Evolutionary conservation across 1,140 invertebrate genomes (phyloP), one percentile per base, ranked within the genome.

Genomic region (Trichogramma pretiosum): DNA sequence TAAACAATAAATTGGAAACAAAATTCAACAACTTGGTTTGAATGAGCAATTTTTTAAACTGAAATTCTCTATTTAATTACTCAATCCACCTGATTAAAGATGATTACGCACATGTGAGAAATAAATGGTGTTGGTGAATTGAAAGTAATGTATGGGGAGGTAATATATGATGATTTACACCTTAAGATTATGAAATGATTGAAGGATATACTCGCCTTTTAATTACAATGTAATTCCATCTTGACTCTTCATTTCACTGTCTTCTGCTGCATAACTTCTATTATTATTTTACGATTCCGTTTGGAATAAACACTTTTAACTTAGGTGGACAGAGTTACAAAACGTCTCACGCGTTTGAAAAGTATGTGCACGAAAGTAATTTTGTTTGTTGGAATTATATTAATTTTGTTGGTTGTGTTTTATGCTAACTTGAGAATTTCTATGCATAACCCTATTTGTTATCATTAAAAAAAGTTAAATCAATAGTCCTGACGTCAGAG

Each of bases 141-240:
- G 22, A 19, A 16, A 23, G 24, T 22, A 24, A 14, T 32, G n/a
- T 30, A 8, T 46, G 11, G 14, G 22, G 21, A 44, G 23, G 14
- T 16, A 11, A 35, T 44, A 9, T 21, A 32, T 33, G 14, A 16
- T 19, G 18, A 24, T 40, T 26, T 45, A 21, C 36, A 22, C 9
- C 37, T 50, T 50, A 46, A 26, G 33, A 34, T 26, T 45, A 46
- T 7, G 16, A 36, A 40, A 38, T 32, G n/a, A 47, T 16, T 41
- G 50, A 23, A 47, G 17, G 43, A 52, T 32, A 56, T 56, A 56
- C 55, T 56, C 55, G 55, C 55, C 55, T 56, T 56, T 52, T 50
- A 36, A 45, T n/a, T n/a, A n/a, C n/a, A n/a, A n/a, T n/a, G n/a
- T n/a, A n/a, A n/a, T n/a, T n/a, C n/a, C n/a, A n/a, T n/a, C n/a